Evolutionary conservation across 92 coral and sea anemone species (phyloP).

Genomic region (Porites rus): DNA sequence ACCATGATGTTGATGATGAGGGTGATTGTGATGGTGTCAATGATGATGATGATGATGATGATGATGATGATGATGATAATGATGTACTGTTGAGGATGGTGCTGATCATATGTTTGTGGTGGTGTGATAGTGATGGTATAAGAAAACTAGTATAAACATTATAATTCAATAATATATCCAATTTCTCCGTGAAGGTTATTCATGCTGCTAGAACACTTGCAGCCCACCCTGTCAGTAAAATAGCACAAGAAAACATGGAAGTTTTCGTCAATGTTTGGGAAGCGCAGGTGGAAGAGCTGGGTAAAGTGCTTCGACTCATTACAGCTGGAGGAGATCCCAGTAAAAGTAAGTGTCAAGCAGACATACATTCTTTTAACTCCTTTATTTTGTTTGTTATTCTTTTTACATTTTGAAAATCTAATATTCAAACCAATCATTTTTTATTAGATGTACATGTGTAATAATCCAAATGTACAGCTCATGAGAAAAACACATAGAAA

Average conservation of each 20-base stretch:
- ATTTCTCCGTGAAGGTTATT: slow-evolving; percentile 70
- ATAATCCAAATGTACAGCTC: too few species aligned
- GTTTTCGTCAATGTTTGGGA: slow-evolving; percentile 99
- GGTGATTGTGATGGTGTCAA: too few species aligned
- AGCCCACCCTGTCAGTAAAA: slow-evolving; percentile 95
- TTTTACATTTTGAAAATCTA: too few species aligned
- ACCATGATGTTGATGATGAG: too few species aligned
- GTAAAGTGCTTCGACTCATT: slow-evolving; percentile 87
- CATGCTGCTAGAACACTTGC: slow-evolving; percentile 95
- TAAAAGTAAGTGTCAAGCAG: slow-evolving; percentile 75
- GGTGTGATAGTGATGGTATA: background rate
- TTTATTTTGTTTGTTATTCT: too few species aligned
- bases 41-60: background rate
- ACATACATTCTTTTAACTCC: background rate
- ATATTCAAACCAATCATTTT: too few species aligned
- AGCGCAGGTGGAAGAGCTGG: slow-evolving; percentile 95
- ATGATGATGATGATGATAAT: too few species aligned
- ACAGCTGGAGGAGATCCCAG: slow-evolving; percentile 93
- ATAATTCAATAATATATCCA: background rate
- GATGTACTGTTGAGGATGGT: too few species aligned
- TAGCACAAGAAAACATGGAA: slow-evolving; percentile 98
- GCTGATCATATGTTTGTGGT: too few species aligned
- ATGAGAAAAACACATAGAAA: background rate
- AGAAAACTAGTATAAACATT: background rate
- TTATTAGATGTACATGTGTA: too few species aligned